phyloP scores from a whole-genome alignment of 1,140 invertebrate species.

The Drosophila obscura region DNA sequence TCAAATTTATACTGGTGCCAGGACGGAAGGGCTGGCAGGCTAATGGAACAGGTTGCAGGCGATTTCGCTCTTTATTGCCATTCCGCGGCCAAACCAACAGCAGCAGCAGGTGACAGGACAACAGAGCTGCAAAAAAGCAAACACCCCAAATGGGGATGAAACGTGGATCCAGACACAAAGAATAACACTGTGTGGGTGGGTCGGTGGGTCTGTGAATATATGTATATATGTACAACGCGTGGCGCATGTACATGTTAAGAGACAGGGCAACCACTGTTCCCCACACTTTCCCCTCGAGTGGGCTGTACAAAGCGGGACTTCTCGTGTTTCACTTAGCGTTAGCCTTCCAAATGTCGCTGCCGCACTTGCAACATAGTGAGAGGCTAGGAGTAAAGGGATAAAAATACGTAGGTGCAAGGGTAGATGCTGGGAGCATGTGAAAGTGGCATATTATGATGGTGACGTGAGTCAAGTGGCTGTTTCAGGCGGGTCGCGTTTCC shows the following conservation, averaged over 20 bases:
- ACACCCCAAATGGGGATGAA: neutral
- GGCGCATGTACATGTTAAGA: conserved; percentile 29
- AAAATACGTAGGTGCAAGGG: too few relatives aligned
- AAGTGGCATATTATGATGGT: conserved; percentile 26
- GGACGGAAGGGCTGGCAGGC: neutral
- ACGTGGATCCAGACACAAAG: neutral
- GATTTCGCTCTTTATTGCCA: neutral
- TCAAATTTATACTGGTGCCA: conserved; percentile 39
- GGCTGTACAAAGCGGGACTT: conserved; percentile 28
- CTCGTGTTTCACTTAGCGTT: conserved; percentile 43
- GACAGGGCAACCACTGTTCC: neutral
- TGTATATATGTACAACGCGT: neutral
- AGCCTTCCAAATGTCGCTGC: conserved; percentile 13
- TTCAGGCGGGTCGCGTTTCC: conserved; percentile 2
- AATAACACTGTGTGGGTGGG: conserved; percentile 5
- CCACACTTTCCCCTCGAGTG: neutral
- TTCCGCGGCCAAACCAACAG: neutral
- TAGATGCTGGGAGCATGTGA: neutral
- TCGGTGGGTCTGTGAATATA: too few relatives aligned
- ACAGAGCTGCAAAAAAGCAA: conserved; percentile 6
- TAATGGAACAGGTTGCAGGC: conserved; percentile 46
- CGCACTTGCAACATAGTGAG: neutral
- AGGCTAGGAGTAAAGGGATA: neutral
- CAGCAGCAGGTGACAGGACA: conserved; percentile 12
- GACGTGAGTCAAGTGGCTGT: conserved; percentile 30